A percentile compares a stretch with the other conserved stretches of the same genome.
phyloP scores from a whole-genome alignment of 37 sponge, comb jelly and placozoan genomes.

The Beroe forskalii region DNA sequence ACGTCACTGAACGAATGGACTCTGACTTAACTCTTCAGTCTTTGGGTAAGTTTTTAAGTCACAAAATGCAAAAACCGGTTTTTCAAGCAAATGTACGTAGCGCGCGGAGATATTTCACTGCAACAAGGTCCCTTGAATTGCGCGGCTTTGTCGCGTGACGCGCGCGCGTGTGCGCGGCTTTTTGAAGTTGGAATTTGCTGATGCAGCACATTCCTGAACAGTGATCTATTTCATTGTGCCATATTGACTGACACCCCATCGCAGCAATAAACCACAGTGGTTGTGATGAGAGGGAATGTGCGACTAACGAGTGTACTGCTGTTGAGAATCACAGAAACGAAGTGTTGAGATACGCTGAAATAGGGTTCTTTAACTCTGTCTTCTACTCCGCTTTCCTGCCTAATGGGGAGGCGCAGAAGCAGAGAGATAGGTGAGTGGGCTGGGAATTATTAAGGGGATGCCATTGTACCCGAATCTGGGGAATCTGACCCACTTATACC shows the following conservation, averaged over 20 bases:
- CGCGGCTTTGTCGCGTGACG: no score
- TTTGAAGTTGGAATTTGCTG: no score
- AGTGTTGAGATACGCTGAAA: slow-evolving; percentile 32
- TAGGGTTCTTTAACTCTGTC: slow-evolving; percentile 9
- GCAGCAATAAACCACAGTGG: slow-evolving; percentile 51
- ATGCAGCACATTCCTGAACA: no score
- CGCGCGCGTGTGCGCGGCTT: not conserved
- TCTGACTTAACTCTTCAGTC: slow-evolving; percentile 17
- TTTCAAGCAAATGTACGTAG: not conserved
- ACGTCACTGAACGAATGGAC: slow-evolving; percentile 19
- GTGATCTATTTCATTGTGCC: no score
- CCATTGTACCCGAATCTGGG: no score
- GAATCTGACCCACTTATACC: no score
- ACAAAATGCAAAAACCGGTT: not conserved
- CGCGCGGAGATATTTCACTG: not conserved
- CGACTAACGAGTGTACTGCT: slow-evolving; percentile 41
- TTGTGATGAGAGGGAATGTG: slow-evolving; percentile 64
- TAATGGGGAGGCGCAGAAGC: slow-evolving; percentile 50
- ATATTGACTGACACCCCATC: no score
- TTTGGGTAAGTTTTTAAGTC: not conserved
- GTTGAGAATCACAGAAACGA: slow-evolving; percentile 47
- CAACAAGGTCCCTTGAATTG: not conserved
- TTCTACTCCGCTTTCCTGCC: slow-evolving; percentile 26
- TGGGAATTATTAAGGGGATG: no score
- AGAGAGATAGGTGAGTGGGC: slow-evolving; percentile 56